Conservation (phyloP, 2,797 vertebrate genomes). For the Sebastes baramenuke region DNA sequence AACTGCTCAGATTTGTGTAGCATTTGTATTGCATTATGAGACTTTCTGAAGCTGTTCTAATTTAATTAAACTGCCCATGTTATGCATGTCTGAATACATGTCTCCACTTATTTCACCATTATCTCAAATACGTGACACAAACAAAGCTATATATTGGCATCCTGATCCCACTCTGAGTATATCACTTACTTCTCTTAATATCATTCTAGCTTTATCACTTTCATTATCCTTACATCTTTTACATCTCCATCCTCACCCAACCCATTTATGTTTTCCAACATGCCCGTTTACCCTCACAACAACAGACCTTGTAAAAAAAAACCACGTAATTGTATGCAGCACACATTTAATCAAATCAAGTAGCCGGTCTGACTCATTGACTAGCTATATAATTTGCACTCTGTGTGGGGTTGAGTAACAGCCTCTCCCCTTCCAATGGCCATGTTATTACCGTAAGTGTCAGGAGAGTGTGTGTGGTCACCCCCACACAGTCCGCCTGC, state of each 20-base stretch:
- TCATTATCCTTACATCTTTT: neutral
- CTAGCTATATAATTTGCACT: conserved; percentile 49
- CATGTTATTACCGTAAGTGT: conserved; percentile 56
- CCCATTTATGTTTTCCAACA: neutral
- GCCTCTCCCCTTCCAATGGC: conserved; percentile 23
- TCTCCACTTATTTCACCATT: neutral
- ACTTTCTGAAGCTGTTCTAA: neutral
- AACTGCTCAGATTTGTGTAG: no score
- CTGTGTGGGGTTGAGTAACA: conserved; percentile 48
- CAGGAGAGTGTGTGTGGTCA: conserved; percentile 43
- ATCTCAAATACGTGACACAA: neutral
- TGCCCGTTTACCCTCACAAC: conserved; percentile 1
- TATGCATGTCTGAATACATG: no score
- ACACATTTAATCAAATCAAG: conserved; percentile 54
- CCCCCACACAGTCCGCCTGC: conserved; percentile 4
- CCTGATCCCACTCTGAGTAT: no score
- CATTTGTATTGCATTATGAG: no score
- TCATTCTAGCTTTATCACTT: neutral
- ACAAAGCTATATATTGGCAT: neutral
- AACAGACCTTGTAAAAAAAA: neutral
- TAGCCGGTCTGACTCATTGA: conserved; percentile 17
- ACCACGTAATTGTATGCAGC: conserved; percentile 11
- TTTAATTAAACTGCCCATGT: neutral
- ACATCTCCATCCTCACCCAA: neutral
- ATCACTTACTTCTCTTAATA: neutral